Base-by-base conservation (phyloP, 2,888 invertebrate genomes). In the Acleris literana region DNA sequence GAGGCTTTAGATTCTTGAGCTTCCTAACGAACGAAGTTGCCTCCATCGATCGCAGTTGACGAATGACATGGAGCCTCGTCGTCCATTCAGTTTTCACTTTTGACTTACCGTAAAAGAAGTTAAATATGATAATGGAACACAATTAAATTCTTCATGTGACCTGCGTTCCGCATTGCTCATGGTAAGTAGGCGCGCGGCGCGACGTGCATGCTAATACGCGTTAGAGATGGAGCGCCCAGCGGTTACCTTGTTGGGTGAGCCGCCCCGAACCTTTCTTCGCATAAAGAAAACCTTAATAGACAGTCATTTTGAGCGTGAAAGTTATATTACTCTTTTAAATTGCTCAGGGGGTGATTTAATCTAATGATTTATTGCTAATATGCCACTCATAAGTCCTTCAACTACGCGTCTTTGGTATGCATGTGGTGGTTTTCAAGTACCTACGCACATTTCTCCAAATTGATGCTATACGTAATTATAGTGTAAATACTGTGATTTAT, bases 111-210 rank as follows among this genome's bases (percentile, higher is more conserved):
- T 92, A 92, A 90, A 90, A 90, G 90, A 92, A 87, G 87, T 92
- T 90, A 88, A 91, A 90, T 92, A 92, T 92, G 92, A 92, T 92
- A 92, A 92, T 92, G 88, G 91, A 86, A 87, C 88, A 88, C 91
- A 92, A 92, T 92, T 91, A 92, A 91, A 92, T 92, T 92, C 92
- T 90, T 86, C 76, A 77, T 86, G 90, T 87, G 92, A 87, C 86
- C 87, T 83, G 84, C 75, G 90, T 88, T 88, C 90, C 91, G 91
- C 92, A 89, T 91, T 83, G 91, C 86, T 87, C 90, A 92, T 91
- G 82, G 85, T 86, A 92, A 92, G 92, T 91, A 87, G 90, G 90
- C 76, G 80, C 81, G 76, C 72, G 76, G 80, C 76, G 80, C 80
- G 81, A 71, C 72, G 48, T 79, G 92, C 87, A 92, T 92, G 88